A percentile compares a stretch with the other conserved stretches of the same genome.
Conservation (phyloP, 2,113 vertebrate genomes). For the Phyllostomus discolor region DNA sequence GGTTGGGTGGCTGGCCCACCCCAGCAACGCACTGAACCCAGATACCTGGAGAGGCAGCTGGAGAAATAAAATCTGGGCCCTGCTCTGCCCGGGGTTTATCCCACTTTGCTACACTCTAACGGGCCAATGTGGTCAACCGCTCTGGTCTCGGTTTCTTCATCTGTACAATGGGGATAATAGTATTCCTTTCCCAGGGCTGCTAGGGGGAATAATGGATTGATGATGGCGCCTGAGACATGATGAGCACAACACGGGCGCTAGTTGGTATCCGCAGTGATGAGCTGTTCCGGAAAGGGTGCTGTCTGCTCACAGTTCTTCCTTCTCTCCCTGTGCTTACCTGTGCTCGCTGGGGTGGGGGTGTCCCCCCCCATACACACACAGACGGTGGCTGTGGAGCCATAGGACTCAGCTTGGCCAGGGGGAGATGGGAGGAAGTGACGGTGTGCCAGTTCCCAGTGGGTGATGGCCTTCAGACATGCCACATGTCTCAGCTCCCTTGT, state of each 20-base stretch:
- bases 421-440: neutral
- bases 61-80: too few species aligned
- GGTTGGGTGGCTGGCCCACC: neutral
- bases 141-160: neutral
- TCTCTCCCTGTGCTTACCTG: neutral
- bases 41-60: neutral
- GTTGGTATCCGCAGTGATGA: too few species aligned
- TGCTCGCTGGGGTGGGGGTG: neutral
- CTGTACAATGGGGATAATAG: neutral
- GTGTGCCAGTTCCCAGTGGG: rapidly evolving
- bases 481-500: neutral
- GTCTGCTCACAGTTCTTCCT: neutral
- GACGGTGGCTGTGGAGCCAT: neutral
- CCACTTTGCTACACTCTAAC: neutral
- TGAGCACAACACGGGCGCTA: neutral
- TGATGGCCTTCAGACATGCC: neutral
- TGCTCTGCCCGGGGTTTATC: too few species aligned
- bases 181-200: neutral
- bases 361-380: neutral
- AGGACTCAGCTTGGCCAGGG: neutral
- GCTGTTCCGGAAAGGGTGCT: neutral
- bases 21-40: neutral
- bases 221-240: too few species aligned
- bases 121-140: neutral
- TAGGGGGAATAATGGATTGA: neutral